Evolutionary conservation across 2,797 vertebrate genomes (phyloP).

Genomic region (Luscinia luscinia): DNA sequence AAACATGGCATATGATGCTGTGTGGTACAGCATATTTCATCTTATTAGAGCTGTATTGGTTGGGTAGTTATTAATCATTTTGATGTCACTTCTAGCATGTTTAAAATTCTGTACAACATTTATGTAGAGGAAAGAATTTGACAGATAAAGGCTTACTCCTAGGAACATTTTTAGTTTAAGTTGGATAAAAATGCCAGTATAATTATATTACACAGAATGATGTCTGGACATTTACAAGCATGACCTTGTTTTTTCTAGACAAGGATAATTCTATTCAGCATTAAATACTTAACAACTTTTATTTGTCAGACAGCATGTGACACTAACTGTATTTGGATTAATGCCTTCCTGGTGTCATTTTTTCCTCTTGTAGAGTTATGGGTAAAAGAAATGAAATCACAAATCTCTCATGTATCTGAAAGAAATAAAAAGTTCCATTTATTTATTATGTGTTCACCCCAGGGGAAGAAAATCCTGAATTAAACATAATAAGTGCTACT

Average conservation of each 20-base stretch:
- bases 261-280: conserved; percentile 37
- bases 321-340: conserved; percentile 32
- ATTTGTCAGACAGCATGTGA: conserved; percentile 32
- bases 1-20: not conserved
- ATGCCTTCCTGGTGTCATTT: conserved; percentile 11
- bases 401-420: not conserved
- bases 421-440: not conserved
- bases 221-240: conserved; percentile 42
- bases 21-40: conserved; percentile 16
- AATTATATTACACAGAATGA: conserved; percentile 20
- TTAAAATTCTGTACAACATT: conserved; percentile 18
- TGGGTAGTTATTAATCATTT: conserved; percentile 62
- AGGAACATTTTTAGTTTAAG: conserved; percentile 32
- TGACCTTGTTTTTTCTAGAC: conserved; percentile 41
- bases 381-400: conserved; percentile 18
- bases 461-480: not conserved
- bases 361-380: not conserved
- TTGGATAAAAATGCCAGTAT: conserved; percentile 37
- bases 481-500: not conserved
- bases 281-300: conserved; percentile 35
- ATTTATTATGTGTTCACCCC: not conserved
- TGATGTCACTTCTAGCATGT: conserved; percentile 28
- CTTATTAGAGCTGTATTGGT: conserved; percentile 23
- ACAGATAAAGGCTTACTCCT: conserved; percentile 14
- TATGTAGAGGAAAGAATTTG: not conserved